Base-by-base conservation (phyloP, 2,797 vertebrate species). In the Phalloptychus januarius region DNA sequence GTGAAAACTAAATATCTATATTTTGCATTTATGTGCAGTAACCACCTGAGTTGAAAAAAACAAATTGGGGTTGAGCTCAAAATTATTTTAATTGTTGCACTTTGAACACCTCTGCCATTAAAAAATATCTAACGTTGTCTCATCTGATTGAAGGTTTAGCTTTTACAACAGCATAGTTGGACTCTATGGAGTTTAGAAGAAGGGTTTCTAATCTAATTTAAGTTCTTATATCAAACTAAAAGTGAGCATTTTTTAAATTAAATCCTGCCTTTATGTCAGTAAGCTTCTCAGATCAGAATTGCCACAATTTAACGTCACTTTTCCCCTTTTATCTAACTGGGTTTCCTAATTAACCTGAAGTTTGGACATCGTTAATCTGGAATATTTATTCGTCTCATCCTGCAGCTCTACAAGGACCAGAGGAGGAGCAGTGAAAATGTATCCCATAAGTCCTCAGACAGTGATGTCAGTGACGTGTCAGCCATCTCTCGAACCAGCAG, bases 401-500 rank as follows among this genome's bases (percentile, higher is more conserved):
- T 63, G 72, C 94, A 97, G 88, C 95, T 96, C 91, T 97, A 98
- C 94, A 97, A 97, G 96, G 98, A 98, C 93, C 97, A 97, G 95
- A 96, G 96, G 94, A 95, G 96, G 95, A 99, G 97, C 94, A 98
- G 96, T 94, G 98, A 99, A 93, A 99, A 98, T 90, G 94, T 98
- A 91, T 99, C 98, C 93, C 97, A 98, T 95, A 98, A 95, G 93
- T 99, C 98, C 92, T 99, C 98, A 91, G 98, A 99, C 95, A 99
- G 98, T 89, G 98, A 99, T 96, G 97, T 97, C 96, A 99, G 98
- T 81, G 98, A 99, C 75, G 96, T 97, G 95, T 99, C 98, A 93
- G 98, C 98, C 97, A 96, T 99, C 95, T 99, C 98, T 95, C 96
- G 97, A 91, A 98, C 98, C 98, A 99, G 98, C 97, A 99, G 98